Evolutionary conservation across 2,888 invertebrate genomes (phyloP), one percentile per base, ranked within the genome.

Genomic region (Netelia melanura): DNA sequence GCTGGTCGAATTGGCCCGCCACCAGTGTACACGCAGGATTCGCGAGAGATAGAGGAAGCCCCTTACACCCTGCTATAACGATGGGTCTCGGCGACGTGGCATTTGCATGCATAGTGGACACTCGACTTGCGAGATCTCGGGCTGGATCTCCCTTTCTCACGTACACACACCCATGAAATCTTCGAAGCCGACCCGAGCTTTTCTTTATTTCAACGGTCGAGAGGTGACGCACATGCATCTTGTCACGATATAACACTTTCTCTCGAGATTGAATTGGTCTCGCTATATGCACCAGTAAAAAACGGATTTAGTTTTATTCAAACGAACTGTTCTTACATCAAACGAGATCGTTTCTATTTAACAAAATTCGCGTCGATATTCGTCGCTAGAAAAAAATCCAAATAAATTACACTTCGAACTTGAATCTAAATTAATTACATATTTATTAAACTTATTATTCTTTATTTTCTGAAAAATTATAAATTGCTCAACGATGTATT

Each of bases 31-130:
- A 44, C 43, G 21, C n/a, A 65, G n/a, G 54, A 25, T 44, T 64
- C 38, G 38, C 62, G 44, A 72, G 74, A 77, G 84, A 84, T 74
- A 58, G 74, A 71, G 38, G 67, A 62, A 61, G 21, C 54, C 65
- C 44, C 21, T 38, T 38, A 38, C 58, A n/a, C 67, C 38, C 38
- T 44, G 38, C 56, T 17, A 75, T 80, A 83, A 83, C 83, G 75
- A 71, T 61, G 79, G 79, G 65, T 76, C 58, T 72, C 58, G 58
- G 70, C 76, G 81, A 85, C 83, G 77, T 84, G 86, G 81, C 82
- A 89, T 89, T 89, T 88, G 87, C 89, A 88, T 89, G 86, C 88
- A 88, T 86, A 89, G 88, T 89, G 86, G 87, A 86, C 87, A 86
- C 86, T 81, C 84, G 44, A 71, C 77, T 79, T 61, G 71, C 72